phyloP scores from a whole-genome alignment of 2,888 invertebrate genomes.

The Ectobius pallidus region DNA sequence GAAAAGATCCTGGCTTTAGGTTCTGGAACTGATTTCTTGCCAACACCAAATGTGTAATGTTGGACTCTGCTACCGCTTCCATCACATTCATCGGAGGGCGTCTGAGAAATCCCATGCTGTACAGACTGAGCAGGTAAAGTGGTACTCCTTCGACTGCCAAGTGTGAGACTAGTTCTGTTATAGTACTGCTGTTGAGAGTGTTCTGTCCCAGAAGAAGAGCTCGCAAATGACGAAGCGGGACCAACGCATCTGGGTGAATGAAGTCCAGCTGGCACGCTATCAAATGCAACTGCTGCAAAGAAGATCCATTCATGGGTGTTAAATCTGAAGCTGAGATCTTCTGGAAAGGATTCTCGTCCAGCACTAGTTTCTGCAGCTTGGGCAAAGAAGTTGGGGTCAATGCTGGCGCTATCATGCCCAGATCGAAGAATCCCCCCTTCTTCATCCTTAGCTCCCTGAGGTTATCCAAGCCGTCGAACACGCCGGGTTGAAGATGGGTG shows the following conservation, averaged over 20 bases:
- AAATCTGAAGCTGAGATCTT: slow-evolving; percentile 58
- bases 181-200: slow-evolving; percentile 56
- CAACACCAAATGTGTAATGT: slow-evolving; percentile 58
- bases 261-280: slow-evolving; percentile 61
- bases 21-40: slow-evolving; percentile 64
- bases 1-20: slow-evolving; percentile 60
- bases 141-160: slow-evolving; percentile 55
- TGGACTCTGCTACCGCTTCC: slow-evolving; percentile 59
- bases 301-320: slow-evolving; percentile 56
- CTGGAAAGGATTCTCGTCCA: slow-evolving; percentile 62
- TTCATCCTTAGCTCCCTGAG: slow-evolving; percentile 60
- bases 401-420: slow-evolving; percentile 57
- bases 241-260: slow-evolving; percentile 60
- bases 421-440: slow-evolving; percentile 61
- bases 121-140: slow-evolving; percentile 58
- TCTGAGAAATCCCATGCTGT: slow-evolving; percentile 61
- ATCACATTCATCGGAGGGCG: slow-evolving; percentile 58
- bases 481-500: slow-evolving; percentile 54
- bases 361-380: slow-evolving; percentile 56
- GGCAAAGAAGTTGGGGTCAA: slow-evolving; percentile 58
- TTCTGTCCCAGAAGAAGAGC: slow-evolving; percentile 62
- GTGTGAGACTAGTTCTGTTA: slow-evolving; percentile 56
- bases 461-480: slow-evolving; percentile 60
- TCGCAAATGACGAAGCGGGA: slow-evolving; percentile 56
- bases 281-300: slow-evolving; percentile 57